A percentile compares a stretch with the other conserved stretches of the same genome.
phyloP scores from a whole-genome alignment of 2,113 vertebrate genomes.

The Leptobrachium ailaonicum region DNA sequence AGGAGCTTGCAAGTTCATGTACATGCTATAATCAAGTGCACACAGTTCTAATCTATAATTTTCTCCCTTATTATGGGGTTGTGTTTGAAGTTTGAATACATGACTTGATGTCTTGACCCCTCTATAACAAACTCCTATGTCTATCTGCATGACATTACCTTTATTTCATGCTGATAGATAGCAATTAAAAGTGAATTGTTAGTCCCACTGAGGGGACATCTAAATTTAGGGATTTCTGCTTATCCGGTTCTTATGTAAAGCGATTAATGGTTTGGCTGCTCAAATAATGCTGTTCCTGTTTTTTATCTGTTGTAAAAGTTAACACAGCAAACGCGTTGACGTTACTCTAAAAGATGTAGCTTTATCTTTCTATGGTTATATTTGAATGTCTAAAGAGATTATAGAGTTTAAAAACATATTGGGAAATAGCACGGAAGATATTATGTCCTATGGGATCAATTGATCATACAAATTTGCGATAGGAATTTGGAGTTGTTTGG shows the following conservation, averaged over 20 bases:
- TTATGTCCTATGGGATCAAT: no score
- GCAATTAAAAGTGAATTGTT: slow-evolving; percentile 44
- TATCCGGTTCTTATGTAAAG: slow-evolving; percentile 8
- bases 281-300: slow-evolving; percentile 11
- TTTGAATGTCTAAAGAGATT: no score
- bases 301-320: slow-evolving; percentile 22
- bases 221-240: slow-evolving; percentile 30
- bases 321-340: background rate
- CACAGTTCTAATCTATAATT: slow-evolving; percentile 36
- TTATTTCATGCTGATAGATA: slow-evolving; percentile 44
- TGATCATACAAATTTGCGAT: no score
- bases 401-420: no score
- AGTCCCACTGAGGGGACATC: slow-evolving; percentile 31
- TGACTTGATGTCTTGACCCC: slow-evolving; percentile 40
- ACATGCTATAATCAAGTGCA: slow-evolving; percentile 44
- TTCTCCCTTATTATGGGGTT: slow-evolving; percentile 38
- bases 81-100: slow-evolving; percentile 46
- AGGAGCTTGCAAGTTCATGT: slow-evolving; percentile 41
- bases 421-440: no score
- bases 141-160: slow-evolving; percentile 34
- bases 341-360: background rate
- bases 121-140: slow-evolving; percentile 45
- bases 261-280: slow-evolving; percentile 1
- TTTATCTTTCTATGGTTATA: no score
- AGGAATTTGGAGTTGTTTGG: no score